Conservation (phyloP, 2,113 vertebrate genomes). For the Nestor notabilis region DNA sequence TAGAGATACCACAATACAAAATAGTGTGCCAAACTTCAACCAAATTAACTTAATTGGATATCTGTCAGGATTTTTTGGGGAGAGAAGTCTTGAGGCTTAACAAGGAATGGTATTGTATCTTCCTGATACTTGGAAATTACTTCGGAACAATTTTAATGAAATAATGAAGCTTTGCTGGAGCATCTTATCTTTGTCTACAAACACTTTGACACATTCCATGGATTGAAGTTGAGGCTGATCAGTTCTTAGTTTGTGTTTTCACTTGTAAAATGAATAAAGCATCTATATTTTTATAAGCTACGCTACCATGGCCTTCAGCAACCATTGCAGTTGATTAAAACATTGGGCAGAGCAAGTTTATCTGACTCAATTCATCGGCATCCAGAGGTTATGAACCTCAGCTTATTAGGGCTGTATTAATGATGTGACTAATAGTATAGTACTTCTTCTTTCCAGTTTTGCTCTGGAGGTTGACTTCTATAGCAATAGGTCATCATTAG, state of each 20-base stretch:
- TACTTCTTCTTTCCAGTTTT: slow-evolving; percentile 21
- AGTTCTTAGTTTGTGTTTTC: not conserved
- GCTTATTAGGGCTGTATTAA: slow-evolving; percentile 42
- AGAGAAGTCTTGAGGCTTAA: not conserved
- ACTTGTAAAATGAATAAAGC: not conserved
- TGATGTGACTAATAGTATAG: not conserved
- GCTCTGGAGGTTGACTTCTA: not conserved
- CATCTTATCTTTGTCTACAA: not conserved
- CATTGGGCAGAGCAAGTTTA: not conserved
- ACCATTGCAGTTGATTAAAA: slow-evolving; percentile 36
- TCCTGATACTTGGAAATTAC: not conserved
- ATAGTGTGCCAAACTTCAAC: not conserved
- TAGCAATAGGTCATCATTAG: slow-evolving; percentile 16
- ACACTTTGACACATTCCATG: not conserved
- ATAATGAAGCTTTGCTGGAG: not conserved
- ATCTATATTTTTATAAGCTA: not conserved
- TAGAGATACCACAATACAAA: not conserved
- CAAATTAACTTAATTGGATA: not conserved
- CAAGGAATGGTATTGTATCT: not conserved
- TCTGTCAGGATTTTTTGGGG: not conserved
- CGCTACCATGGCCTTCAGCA: not conserved
- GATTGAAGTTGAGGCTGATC: not conserved
- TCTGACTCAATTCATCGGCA: slow-evolving; percentile 13
- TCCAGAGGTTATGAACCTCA: slow-evolving; percentile 23
- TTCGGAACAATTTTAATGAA: slow-evolving; percentile 22